These are phyloP conservation scores for Fragum fragum DNA, from an alignment of 2,888 invertebrate genomes.

Conservation along the genomic window DNA sequence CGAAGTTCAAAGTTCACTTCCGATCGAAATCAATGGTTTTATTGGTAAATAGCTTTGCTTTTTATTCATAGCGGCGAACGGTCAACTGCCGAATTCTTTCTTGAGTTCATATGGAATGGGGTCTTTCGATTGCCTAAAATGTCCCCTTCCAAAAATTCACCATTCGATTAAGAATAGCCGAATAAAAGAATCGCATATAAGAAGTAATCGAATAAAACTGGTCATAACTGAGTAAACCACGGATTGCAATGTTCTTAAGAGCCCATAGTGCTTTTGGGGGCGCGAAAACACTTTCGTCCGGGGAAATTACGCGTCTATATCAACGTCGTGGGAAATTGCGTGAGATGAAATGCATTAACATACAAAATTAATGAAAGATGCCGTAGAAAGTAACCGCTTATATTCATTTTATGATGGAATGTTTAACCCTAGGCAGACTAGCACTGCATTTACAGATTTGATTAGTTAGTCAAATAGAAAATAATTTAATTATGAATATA, in stretches of 20 bases:
- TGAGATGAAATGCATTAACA: slow-evolving; percentile 1
- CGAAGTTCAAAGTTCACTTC: too few relatives aligned
- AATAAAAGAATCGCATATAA: not conserved
- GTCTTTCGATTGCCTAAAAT: too few relatives aligned
- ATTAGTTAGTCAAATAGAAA: too few relatives aligned
- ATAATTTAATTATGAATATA: too few relatives aligned
- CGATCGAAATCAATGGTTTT: too few relatives aligned
- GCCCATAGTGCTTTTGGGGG: slow-evolving; percentile 1
- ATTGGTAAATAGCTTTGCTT: too few relatives aligned
- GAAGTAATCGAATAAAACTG: slow-evolving; percentile 10
- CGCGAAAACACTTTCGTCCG: not conserved
- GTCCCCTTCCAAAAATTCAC: too few relatives aligned
- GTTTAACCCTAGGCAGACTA: not conserved
- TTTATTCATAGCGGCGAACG: too few relatives aligned
- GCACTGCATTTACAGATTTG: too few relatives aligned
- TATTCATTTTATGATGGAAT: not conserved
- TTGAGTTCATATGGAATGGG: too few relatives aligned
- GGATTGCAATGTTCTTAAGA: slow-evolving; percentile 9
- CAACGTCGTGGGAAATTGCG: not conserved
- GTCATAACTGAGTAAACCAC: not conserved
- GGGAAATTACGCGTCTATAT: slow-evolving; percentile 1
- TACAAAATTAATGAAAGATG: not conserved
- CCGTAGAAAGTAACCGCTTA: not conserved
- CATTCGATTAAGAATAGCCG: too few relatives aligned
- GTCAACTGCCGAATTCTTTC: too few relatives aligned